Evolutionary conservation across 2,888 invertebrate genomes (phyloP).

Genomic region (Palloptera scutellata): DNA sequence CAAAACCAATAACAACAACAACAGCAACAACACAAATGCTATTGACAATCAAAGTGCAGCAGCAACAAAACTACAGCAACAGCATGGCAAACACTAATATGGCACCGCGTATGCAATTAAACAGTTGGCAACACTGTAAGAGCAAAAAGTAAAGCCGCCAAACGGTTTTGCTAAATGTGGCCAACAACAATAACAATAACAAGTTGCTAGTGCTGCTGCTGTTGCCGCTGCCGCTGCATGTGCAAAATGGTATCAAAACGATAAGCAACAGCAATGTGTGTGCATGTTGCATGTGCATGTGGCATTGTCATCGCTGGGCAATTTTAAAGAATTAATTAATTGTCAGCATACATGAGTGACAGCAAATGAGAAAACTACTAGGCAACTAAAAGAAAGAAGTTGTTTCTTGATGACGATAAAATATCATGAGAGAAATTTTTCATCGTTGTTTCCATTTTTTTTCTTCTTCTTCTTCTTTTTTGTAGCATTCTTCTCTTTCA

Average conservation of each 20-base stretch:
- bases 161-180: background rate
- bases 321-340: constrained; percentile 43
- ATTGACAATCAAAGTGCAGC: background rate
- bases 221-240: no score
- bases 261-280: background rate
- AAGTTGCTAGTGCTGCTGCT: background rate
- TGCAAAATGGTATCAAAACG: background rate
- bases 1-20: no score
- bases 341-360: constrained; percentile 36
- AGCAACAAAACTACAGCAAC: background rate
- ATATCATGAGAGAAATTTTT: no score
- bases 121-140: background rate
- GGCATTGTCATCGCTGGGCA: background rate
- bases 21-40: background rate
- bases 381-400: background rate
- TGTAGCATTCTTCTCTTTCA: background rate
- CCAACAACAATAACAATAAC: background rate
- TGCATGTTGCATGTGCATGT: background rate
- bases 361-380: constrained; percentile 23
- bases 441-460: no score
- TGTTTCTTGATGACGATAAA: background rate
- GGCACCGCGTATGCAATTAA: constrained; percentile 1
- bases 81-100: background rate
- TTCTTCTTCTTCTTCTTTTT: no score
- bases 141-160: background rate